Conservation (phyloP, 2,113 vertebrate species). For the Grallaria varia region DNA sequence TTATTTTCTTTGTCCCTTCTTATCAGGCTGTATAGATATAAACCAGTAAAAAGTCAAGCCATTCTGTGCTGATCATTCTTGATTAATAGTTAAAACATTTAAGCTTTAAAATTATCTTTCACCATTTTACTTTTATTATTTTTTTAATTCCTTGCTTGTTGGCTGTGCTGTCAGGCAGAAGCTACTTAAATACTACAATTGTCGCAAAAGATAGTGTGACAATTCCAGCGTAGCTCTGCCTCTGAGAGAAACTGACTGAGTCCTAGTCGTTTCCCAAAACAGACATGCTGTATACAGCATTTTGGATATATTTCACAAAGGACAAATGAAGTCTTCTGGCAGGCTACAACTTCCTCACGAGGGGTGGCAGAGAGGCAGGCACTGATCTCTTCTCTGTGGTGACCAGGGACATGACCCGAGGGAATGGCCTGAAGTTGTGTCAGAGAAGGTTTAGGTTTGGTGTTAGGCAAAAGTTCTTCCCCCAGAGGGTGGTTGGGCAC, state of each 20-base stretch:
- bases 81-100: neutral
- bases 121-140: neutral
- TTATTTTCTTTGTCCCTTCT: neutral
- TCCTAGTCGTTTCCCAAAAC: neutral
- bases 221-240: neutral
- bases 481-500: neutral
- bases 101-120: neutral
- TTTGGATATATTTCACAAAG: neutral
- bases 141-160: neutral
- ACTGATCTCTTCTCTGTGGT: neutral
- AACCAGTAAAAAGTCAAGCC: neutral
- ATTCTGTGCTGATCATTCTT: neutral
- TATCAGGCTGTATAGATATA: neutral
- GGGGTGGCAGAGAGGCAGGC: neutral
- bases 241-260: neutral
- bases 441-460: neutral
- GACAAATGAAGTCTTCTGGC: neutral
- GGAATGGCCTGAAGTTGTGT: neutral
- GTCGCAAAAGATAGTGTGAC: neutral
- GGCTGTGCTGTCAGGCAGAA: neutral
- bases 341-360: neutral
- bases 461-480: neutral
- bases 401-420: neutral
- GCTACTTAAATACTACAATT: neutral
- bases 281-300: neutral